These are phyloP conservation scores for Lasioglossum pauxillum DNA, from an alignment of 2,888 invertebrate genomes.

Conservation along the genomic window DNA sequence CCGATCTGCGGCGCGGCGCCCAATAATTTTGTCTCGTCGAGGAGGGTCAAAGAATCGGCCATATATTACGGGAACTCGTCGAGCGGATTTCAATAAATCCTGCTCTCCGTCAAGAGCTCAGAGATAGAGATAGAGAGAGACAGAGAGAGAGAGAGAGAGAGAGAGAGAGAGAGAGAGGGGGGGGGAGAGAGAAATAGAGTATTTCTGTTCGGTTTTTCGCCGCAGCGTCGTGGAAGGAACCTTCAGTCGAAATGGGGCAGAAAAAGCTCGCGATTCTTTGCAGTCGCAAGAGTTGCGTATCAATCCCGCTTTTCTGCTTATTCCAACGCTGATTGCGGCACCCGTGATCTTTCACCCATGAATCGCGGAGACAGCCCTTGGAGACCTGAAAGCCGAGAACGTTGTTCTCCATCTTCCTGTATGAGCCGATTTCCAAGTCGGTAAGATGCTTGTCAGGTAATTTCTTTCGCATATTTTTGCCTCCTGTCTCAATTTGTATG, in stretches of 20 bases:
- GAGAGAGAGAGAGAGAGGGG: not conserved
- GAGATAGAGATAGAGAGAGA: not conserved
- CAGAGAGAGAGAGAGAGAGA: no score
- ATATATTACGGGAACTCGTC: not conserved
- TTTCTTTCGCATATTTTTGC: not conserved
- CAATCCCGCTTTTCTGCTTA: not conserved
- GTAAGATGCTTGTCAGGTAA: not conserved
- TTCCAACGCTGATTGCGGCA: not conserved
- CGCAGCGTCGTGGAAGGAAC: not conserved
- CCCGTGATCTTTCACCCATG: not conserved
- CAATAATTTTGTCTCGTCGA: not conserved
- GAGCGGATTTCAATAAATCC: slow-evolving; percentile 13
- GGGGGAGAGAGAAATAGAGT: no score
- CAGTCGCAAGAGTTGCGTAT: not conserved
- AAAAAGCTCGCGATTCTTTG: not conserved
- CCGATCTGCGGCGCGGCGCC: not conserved
- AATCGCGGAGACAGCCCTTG: not conserved
- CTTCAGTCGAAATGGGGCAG: not conserved
- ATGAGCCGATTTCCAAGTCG: not conserved
- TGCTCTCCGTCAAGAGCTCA: not conserved
- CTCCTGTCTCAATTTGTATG: not conserved
- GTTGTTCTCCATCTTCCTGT: not conserved
- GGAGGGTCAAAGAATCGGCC: not conserved
- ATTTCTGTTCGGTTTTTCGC: not conserved
- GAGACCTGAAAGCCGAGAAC: not conserved